Conservation (phyloP, 2,797 vertebrate species). For the Pseudochirops corinnae region DNA sequence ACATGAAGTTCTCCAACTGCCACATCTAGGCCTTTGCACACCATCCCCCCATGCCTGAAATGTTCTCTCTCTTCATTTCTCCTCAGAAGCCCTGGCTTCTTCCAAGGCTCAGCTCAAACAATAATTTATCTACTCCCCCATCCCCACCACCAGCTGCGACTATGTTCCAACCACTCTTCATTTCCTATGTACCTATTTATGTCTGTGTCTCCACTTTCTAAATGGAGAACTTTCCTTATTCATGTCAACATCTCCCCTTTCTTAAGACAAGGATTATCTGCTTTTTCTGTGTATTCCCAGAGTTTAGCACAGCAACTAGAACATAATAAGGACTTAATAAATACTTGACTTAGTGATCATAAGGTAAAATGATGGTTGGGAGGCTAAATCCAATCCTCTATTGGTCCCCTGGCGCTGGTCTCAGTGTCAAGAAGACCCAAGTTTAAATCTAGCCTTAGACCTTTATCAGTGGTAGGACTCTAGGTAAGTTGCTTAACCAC, state of each 20-base stretch:
- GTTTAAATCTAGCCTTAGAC: background rate
- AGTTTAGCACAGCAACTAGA: background rate
- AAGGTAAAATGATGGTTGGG: background rate
- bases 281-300: background rate
- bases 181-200: background rate
- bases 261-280: background rate
- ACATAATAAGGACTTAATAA: background rate
- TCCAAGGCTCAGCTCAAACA: background rate
- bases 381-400: background rate
- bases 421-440: background rate
- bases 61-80: background rate
- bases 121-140: background rate
- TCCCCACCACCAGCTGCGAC: background rate
- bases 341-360: background rate
- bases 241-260: background rate
- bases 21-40: background rate
- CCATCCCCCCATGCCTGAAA: background rate
- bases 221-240: background rate
- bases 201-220: background rate
- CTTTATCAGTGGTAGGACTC: background rate
- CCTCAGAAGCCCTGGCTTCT: background rate
- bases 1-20: background rate
- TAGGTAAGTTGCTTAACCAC: background rate
- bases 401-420: background rate
- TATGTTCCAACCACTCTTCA: background rate